These are phyloP conservation scores for Hippopotamyrus pictus DNA, from an alignment of 2,797 vertebrate species.

Conservation along the genomic window DNA sequence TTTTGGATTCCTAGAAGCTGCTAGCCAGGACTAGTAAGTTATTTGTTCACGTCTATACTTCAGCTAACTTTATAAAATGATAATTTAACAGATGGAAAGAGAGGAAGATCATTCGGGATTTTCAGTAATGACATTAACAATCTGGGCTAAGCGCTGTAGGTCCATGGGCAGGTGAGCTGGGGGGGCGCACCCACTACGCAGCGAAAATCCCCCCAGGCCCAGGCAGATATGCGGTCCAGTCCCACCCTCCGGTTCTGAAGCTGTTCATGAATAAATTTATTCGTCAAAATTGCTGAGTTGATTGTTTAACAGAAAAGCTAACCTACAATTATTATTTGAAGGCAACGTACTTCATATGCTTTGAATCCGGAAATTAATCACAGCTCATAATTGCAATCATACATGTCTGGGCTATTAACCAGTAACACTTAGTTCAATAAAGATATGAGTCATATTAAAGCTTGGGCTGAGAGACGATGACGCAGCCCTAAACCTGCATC, in stretches of 20 bases:
- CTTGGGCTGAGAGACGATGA: background rate
- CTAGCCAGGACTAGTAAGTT: background rate
- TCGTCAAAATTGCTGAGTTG: background rate
- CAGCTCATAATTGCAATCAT: background rate
- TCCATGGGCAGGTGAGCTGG: background rate
- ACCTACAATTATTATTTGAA: background rate
- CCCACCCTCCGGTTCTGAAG: background rate
- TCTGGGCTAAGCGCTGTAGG: background rate
- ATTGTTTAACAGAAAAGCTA: background rate
- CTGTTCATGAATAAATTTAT: background rate
- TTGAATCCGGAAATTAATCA: background rate
- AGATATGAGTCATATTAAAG: background rate
- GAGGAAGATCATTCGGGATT: background rate
- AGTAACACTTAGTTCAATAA: background rate
- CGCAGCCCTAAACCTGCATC: background rate
- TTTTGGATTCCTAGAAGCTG: background rate
- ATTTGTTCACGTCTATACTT: background rate
- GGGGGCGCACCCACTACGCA: too few species aligned
- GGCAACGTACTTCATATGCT: background rate
- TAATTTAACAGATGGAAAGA: background rate
- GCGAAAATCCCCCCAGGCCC: too few species aligned
- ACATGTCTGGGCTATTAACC: background rate
- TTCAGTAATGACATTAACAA: background rate
- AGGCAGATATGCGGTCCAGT: too few species aligned
- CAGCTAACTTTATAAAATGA: background rate